A percentile compares a stretch with the other conserved stretches of the same genome.
Evolutionary conservation across 92 coral and sea anemone species (phyloP).

Genomic region (Blastomussa wellsi): DNA sequence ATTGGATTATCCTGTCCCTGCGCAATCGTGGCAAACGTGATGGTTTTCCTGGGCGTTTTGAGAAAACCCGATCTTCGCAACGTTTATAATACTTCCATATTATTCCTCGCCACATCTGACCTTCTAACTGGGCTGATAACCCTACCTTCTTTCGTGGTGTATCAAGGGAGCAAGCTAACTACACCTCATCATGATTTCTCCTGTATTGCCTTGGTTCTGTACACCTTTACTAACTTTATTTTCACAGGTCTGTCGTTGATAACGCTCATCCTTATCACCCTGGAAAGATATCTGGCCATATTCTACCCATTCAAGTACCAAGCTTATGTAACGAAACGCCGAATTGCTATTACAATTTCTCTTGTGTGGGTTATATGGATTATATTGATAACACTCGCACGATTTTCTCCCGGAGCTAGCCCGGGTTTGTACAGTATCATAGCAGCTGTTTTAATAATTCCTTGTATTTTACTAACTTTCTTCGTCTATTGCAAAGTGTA

Average conservation of each 20-base stretch:
- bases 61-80: conserved; percentile 71
- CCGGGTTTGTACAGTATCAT: conserved; percentile 41
- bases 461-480: conserved; percentile 53
- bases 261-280: conserved; percentile 66
- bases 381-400: conserved; percentile 44
- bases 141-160: conserved; percentile 69
- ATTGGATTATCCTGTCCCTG: conserved; percentile 68
- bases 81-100: conserved; percentile 73
- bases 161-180: conserved; percentile 66
- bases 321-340: conserved; percentile 44
- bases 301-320: conserved; percentile 76
- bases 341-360: conserved; percentile 43
- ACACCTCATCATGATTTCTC: conserved; percentile 46
- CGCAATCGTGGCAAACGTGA: conserved; percentile 60
- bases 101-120: conserved; percentile 72
- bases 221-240: conserved; percentile 60
- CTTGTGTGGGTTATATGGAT: conserved; percentile 64
- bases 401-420: conserved; percentile 61
- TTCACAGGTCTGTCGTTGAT: conserved; percentile 73
- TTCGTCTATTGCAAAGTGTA: conserved; percentile 70
- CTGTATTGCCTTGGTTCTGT: conserved; percentile 61
- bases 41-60: conserved; percentile 73
- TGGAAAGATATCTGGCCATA: conserved; percentile 76
- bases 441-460: conserved; percentile 55
- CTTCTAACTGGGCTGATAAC: conserved; percentile 58